Evolutionary conservation across 1,140 invertebrate genomes (phyloP).

Genomic region (Heliconius melpomene): DNA sequence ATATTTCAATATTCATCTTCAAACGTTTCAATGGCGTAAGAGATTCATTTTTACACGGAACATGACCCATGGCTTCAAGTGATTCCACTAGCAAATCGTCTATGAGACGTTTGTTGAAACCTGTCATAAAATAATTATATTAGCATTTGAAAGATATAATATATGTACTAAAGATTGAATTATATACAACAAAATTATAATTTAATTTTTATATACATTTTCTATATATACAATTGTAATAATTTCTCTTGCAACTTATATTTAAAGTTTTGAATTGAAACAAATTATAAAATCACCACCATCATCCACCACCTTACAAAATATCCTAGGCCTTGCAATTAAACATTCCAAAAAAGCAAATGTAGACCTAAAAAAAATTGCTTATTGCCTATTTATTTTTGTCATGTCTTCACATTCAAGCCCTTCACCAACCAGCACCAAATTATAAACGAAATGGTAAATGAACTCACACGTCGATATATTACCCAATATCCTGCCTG

Average conservation of each 20-base stretch:
- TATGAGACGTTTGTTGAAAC: conserved; percentile 88
- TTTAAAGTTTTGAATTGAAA: neutral
- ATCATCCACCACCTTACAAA: conserved; percentile 41
- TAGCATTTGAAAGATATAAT: neutral
- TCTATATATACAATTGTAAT: neutral
- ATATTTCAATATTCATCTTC: conserved; percentile 87
- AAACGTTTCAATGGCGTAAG: conserved; percentile 83
- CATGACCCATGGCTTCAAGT: conserved; percentile 86
- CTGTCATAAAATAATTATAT: conserved; percentile 50
- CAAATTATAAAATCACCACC: neutral
- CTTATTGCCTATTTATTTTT: neutral
- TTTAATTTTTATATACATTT: neutral
- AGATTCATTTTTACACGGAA: conserved; percentile 81
- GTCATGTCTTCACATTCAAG: conserved; percentile 29
- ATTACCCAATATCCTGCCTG: conserved; percentile 57
- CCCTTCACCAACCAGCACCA: conserved; percentile 65
- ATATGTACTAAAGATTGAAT: neutral
- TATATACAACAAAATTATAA: neutral
- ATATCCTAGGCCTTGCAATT: conserved; percentile 7
- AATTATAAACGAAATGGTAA: conserved; percentile 72
- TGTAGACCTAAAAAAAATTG: neutral
- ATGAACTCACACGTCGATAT: conserved; percentile 70
- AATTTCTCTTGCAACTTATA: neutral
- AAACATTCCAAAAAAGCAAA: neutral
- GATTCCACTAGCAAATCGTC: conserved; percentile 91